Evolutionary conservation across 2,113 vertebrate species (phyloP).

Genomic region (Chiloscyllium plagiosum): DNA sequence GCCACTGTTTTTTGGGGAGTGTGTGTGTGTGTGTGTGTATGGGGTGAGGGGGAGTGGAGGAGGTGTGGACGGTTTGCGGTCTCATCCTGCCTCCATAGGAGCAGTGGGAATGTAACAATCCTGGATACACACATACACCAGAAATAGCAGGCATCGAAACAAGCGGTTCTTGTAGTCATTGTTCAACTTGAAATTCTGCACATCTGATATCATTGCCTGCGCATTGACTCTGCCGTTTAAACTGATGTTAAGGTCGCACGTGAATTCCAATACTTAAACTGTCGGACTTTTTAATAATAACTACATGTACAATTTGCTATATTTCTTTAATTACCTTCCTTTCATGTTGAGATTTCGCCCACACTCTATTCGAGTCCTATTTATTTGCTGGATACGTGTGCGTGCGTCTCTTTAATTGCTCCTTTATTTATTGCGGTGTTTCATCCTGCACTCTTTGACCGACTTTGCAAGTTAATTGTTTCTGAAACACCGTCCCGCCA

Average conservation of each 20-base stretch:
- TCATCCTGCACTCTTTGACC: background rate
- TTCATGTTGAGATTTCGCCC: background rate
- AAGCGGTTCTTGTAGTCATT: background rate
- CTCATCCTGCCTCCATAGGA: no score
- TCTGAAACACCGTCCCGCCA: background rate
- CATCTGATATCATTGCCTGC: background rate
- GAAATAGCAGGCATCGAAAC: background rate
- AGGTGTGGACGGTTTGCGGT: no score
- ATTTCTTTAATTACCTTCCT: background rate
- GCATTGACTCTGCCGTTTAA: background rate
- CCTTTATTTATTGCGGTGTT: background rate
- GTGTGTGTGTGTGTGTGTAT: no score
- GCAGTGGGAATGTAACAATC: background rate
- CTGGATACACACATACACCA: no score
- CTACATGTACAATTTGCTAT: background rate
- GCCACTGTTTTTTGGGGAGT: background rate
- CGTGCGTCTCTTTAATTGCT: background rate
- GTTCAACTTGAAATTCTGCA: background rate
- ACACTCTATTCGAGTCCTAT: background rate
- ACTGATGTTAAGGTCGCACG: background rate
- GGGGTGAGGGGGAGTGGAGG: background rate
- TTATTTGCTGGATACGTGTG: background rate
- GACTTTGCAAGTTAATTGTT: constrained; percentile 1
- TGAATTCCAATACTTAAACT: background rate
- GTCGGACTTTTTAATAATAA: background rate